Percentiles rank a stretch among this genome's conserved stretches.
Conservation (phyloP, 2,113 vertebrate genomes). For the Panthera tigris region DNA sequence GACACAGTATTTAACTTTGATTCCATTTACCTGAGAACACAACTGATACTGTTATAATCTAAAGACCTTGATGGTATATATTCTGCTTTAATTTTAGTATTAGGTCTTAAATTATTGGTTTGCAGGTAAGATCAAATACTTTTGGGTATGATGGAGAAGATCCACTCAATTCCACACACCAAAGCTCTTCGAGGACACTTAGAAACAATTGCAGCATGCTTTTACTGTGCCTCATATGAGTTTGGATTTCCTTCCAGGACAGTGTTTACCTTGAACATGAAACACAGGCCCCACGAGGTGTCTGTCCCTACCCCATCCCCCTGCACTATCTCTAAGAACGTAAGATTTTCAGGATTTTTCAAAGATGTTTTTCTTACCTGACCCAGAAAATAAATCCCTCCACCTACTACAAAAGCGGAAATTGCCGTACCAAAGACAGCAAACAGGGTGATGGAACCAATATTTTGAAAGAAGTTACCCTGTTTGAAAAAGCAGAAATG, state of each 20-base stretch:
- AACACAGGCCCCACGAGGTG: background rate
- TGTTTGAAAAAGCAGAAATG: constrained; percentile 77
- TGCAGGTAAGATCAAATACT: background rate
- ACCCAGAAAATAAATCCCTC: constrained; percentile 98
- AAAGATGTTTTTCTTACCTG: constrained; percentile 88
- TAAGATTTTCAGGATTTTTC: background rate
- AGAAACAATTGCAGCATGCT: background rate
- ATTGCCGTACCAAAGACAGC: constrained; percentile 98
- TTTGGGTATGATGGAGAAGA: background rate
- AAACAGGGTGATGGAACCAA: constrained; percentile 97
- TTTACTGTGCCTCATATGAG: background rate
- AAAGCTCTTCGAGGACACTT: background rate
- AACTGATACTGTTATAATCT: background rate
- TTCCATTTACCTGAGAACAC: background rate
- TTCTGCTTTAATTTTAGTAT: background rate
- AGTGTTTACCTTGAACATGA: background rate
- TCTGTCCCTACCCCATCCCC: background rate
- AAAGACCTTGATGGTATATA: background rate
- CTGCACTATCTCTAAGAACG: background rate
- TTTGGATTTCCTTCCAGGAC: background rate
- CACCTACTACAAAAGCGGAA: constrained; percentile 98
- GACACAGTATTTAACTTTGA: background rate
- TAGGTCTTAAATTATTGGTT: background rate
- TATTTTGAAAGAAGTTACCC: constrained; percentile 99
- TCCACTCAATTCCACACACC: constrained; percentile 36